Conservation (phyloP, 2,888 invertebrate species). For the Aquatica leii region DNA sequence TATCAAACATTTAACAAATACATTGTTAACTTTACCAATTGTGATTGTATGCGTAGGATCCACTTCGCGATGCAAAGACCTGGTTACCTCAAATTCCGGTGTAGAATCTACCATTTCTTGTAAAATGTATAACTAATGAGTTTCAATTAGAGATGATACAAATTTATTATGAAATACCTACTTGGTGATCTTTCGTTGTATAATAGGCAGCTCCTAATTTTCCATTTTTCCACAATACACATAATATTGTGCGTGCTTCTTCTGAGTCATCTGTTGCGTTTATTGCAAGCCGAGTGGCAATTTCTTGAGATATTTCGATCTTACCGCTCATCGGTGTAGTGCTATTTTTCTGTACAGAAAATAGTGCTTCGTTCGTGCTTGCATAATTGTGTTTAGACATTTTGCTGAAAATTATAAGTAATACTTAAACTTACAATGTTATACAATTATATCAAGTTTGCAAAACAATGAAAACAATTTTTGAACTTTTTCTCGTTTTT, state of each 20-base stretch:
- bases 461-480: no score
- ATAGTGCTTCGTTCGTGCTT: no score
- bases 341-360: no score
- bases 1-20: conserved; percentile 59
- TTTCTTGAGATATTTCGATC: no score
- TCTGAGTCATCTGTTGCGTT: background rate
- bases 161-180: conserved; percentile 47
- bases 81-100: conserved; percentile 69
- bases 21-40: conserved; percentile 64
- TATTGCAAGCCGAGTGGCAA: background rate
- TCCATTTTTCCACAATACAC: conserved; percentile 71
- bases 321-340: no score
- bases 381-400: no score
- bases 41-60: conserved; percentile 66
- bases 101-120: conserved; percentile 73
- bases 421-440: no score
- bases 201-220: conserved; percentile 79
- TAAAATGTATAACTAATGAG: conserved; percentile 59
- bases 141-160: background rate
- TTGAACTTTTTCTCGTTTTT: no score
- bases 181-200: conserved; percentile 71
- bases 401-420: no score
- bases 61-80: conserved; percentile 67
- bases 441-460: no score
- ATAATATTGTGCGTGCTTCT: conserved; percentile 60